Conservation (phyloP, 2,888 invertebrate genomes). For the Dryomyza anilis region DNA sequence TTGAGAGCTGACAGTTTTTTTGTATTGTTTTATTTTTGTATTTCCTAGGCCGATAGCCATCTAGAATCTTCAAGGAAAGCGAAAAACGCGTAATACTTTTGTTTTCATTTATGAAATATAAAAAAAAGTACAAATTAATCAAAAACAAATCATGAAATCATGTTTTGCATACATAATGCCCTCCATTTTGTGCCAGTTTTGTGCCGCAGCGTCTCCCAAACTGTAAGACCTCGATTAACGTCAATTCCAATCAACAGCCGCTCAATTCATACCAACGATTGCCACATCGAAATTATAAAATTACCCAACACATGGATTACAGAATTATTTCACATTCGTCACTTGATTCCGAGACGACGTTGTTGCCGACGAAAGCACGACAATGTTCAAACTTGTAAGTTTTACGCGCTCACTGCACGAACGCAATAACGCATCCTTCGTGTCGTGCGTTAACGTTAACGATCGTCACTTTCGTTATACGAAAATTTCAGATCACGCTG, state of each 20-base stretch:
- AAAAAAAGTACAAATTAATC: constrained; percentile 28
- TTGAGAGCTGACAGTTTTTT: too few species aligned
- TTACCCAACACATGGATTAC: constrained; percentile 33
- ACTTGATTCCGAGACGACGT: constrained; percentile 16
- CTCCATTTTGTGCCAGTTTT: background rate
- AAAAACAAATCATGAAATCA: constrained; percentile 25
- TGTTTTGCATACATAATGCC: constrained; percentile 22
- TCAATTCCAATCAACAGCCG: too few species aligned
- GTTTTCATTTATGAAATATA: constrained; percentile 40
- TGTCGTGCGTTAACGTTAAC: constrained; percentile 18
- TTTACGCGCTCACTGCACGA: constrained; percentile 36
- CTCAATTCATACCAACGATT: background rate
- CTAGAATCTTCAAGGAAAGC: constrained; percentile 28
- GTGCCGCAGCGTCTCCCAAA: constrained; percentile 3
- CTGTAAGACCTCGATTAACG: background rate
- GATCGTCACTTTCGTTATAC: constrained; percentile 35
- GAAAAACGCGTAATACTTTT: constrained; percentile 39
- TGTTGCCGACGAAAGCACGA: constrained; percentile 3
- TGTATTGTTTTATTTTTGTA: too few species aligned
- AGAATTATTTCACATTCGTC: constrained; percentile 43
- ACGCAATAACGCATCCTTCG: constrained; percentile 28
- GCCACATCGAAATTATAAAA: constrained; percentile 46
- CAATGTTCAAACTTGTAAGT: constrained; percentile 56
- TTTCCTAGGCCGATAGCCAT: too few species aligned
- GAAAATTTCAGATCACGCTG: constrained; percentile 41